Percentiles rank a stretch among this genome's conserved stretches.
Conservation (phyloP, 2,888 invertebrate species). For the Watsonalla binaria region DNA sequence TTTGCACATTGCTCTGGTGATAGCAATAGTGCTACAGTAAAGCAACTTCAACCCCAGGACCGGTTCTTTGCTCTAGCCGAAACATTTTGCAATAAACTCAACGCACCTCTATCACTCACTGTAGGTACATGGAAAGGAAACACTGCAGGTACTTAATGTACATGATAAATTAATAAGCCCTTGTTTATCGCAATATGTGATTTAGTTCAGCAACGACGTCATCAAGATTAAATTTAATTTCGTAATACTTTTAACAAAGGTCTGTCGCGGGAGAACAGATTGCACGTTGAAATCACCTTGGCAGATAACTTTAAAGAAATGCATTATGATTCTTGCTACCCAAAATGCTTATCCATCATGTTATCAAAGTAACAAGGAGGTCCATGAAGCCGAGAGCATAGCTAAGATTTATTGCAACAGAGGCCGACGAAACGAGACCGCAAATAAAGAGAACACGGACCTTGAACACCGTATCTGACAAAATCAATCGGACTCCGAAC, state of each 20-base stretch:
- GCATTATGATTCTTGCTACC: conserved; percentile 50
- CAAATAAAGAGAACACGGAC: conserved; percentile 77
- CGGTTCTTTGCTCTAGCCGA: conserved; percentile 57
- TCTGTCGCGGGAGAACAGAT: conserved; percentile 15
- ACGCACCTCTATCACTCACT: conserved; percentile 15
- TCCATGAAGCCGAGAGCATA: conserved; percentile 67
- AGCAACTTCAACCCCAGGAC: conserved; percentile 35
- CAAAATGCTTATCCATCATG: conserved; percentile 66
- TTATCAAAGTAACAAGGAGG: conserved; percentile 71
- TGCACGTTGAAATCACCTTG: conserved; percentile 37
- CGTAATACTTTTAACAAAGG: conserved; percentile 21
- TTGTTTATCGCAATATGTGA: not conserved
- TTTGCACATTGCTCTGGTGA: conserved; percentile 22
- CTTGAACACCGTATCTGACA: conserved; percentile 76
- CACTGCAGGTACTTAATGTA: conserved; percentile 12
- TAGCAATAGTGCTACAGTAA: conserved; percentile 6
- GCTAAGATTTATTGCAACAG: conserved; percentile 72
- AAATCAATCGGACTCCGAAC: conserved; percentile 74
- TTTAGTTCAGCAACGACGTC: not conserved
- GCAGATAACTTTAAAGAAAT: conserved; percentile 47
- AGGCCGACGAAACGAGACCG: conserved; percentile 74
- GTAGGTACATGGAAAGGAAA: conserved; percentile 2
- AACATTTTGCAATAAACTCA: conserved; percentile 57
- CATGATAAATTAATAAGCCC: not conserved
- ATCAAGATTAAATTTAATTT: conserved; percentile 5